Evolutionary conservation across 64 coral and sea anemone genomes (phyloP).

Genomic region (Catalaphyllia jardinei): DNA sequence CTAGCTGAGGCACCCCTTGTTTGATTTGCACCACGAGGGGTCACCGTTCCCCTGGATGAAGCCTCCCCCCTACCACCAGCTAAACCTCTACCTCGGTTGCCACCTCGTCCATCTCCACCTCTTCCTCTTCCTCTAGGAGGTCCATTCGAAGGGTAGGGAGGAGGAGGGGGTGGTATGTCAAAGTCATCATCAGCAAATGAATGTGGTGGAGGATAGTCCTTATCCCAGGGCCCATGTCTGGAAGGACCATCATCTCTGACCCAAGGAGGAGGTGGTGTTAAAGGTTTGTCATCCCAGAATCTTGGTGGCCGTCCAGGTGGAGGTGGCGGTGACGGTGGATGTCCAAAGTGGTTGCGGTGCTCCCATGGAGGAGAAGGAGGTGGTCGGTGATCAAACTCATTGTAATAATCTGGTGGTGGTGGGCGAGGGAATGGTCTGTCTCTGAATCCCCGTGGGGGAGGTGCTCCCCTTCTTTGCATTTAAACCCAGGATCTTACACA

Average conservation of each 20-base stretch:
- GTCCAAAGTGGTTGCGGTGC: not conserved
- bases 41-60: not conserved
- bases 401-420: constrained; percentile 3
- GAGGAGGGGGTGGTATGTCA: constrained; percentile 13
- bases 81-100: constrained; percentile 18
- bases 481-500: not conserved
- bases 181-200: constrained; percentile 35
- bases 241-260: constrained; percentile 29
- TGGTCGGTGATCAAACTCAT: not conserved
- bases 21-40: constrained; percentile 4
- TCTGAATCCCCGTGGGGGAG: not conserved
- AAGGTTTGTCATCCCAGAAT: constrained; percentile 8
- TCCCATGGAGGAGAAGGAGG: constrained; percentile 15
- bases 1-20: constrained; percentile 10
- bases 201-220: not conserved
- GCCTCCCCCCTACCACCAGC: not conserved
- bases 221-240: constrained; percentile 2
- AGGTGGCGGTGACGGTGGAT: constrained; percentile 2
- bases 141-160: constrained; percentile 15
- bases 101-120: constrained; percentile 1
- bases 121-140: constrained; percentile 38
- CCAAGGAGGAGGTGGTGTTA: constrained; percentile 20
- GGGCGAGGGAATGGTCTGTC: constrained; percentile 1
- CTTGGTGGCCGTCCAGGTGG: not conserved
- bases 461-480: constrained; percentile 37